Conservation (phyloP, 2,113 vertebrate species). For the Noturus placidus region DNA sequence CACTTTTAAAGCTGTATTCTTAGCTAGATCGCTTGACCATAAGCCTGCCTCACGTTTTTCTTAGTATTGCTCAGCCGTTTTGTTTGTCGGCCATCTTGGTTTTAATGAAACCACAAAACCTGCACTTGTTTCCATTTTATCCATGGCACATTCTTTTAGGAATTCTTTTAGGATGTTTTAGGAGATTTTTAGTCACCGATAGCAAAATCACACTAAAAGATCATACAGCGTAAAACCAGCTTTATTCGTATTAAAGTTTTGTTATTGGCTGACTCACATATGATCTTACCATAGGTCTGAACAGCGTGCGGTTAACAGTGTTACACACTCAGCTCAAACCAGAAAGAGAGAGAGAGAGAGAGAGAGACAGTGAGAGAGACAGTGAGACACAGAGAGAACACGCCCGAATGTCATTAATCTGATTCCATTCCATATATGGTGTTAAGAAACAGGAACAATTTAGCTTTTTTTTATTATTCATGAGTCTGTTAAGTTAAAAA, state of each 20-base stretch:
- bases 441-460: background rate
- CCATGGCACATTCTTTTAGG: background rate
- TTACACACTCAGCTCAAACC: background rate
- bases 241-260: background rate
- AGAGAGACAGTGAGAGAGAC: background rate
- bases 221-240: background rate
- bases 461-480: background rate
- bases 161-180: background rate
- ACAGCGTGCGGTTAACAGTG: background rate
- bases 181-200: background rate
- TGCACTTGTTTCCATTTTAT: background rate
- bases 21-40: background rate
- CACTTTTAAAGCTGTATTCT: background rate
- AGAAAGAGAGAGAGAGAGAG: slow-evolving; percentile 8
- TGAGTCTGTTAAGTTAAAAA: background rate
- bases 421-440: background rate
- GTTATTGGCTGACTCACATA: background rate
- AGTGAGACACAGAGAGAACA: background rate
- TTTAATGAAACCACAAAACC: background rate
- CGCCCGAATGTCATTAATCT: background rate
- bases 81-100: background rate
- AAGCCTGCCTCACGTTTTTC: background rate
- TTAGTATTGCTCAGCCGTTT: background rate
- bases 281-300: background rate
- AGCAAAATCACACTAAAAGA: background rate